Evolutionary conservation across 1,140 invertebrate species (phyloP).

Genomic region (Microvelia longipes): DNA sequence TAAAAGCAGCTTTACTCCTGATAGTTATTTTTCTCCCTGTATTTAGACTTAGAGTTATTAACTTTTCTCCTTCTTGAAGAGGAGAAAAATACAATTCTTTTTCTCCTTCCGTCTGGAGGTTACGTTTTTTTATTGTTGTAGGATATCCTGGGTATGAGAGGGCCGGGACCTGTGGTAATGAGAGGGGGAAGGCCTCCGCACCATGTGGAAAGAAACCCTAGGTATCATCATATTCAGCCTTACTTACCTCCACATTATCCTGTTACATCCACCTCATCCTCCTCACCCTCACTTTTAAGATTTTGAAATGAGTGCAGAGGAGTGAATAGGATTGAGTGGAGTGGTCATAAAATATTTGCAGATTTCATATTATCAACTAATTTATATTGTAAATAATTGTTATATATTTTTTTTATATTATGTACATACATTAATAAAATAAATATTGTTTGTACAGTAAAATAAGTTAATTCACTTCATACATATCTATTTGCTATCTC

Average conservation of each 20-base stretch:
- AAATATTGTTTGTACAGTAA: no score
- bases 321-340: no score
- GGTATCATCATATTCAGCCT: not conserved
- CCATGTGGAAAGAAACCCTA: not conserved
- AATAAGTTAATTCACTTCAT: no score
- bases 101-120: not conserved
- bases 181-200: not conserved
- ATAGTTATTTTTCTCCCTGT: not conserved
- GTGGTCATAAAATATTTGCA: no score
- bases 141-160: not conserved
- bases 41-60: not conserved
- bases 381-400: no score
- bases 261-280: no score
- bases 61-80: not conserved
- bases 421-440: no score
- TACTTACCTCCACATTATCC: not conserved
- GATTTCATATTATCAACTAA: no score
- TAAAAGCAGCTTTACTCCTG: not conserved
- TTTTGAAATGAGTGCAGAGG: no score
- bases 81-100: not conserved
- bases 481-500: no score
- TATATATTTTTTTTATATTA: no score
- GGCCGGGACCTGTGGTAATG: not conserved
- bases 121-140: not conserved
- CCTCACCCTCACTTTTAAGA: not conserved